Conservation (phyloP, 2,888 invertebrate species). For the Norana najaformis region DNA sequence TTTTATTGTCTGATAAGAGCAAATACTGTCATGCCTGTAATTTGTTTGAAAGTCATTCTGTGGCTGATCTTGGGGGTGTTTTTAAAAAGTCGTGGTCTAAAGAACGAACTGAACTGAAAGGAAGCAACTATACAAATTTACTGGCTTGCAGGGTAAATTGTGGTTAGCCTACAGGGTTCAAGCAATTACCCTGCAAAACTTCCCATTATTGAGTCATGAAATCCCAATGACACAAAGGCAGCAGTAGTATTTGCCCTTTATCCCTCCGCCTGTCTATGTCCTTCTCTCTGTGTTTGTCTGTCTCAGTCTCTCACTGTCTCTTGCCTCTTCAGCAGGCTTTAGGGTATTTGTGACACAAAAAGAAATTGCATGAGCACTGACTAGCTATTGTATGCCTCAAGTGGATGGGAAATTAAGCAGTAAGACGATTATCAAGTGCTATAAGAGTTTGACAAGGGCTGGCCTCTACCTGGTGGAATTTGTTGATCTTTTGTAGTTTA, state of each 20-base stretch:
- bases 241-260: neutral
- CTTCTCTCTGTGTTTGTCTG: neutral
- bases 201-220: neutral
- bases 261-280: neutral
- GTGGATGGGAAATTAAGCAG: neutral
- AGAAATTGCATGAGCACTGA: neutral
- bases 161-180: neutral
- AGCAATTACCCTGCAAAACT: neutral
- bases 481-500: neutral
- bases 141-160: neutral
- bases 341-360: too few species aligned
- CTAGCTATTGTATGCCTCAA: neutral
- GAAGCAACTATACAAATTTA: neutral
- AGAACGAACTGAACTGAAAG: neutral
- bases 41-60: neutral
- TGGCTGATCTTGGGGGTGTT: neutral
- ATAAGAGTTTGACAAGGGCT: neutral
- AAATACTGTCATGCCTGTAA: neutral
- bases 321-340: neutral
- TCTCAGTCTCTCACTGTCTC: neutral
- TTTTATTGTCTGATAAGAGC: neutral
- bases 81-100: neutral
- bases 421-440: neutral
- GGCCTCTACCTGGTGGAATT: neutral
- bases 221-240: neutral